phyloP scores from a whole-genome alignment of 2,113 vertebrate genomes.

The Bambusicola thoracicus region DNA sequence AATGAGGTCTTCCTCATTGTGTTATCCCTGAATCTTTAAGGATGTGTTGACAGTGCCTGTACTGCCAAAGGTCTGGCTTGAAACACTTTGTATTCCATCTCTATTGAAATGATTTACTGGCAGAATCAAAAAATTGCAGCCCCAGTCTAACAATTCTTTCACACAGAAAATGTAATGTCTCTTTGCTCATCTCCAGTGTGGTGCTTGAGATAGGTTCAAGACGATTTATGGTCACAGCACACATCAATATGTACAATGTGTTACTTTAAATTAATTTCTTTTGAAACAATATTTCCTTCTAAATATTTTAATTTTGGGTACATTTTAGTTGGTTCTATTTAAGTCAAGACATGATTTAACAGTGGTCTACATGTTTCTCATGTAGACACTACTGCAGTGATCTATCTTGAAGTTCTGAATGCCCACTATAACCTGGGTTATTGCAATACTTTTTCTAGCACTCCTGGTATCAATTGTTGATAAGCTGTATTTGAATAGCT shows the following conservation, averaged over 20 bases:
- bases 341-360: background rate
- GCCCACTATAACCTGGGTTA: background rate
- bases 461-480: background rate
- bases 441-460: background rate
- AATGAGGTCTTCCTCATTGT: too few species aligned
- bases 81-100: constrained; percentile 17
- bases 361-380: background rate
- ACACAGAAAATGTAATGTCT: constrained; percentile 25
- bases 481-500: background rate
- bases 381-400: background rate
- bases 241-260: background rate
- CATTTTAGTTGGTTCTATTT: background rate
- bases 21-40: background rate
- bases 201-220: constrained; percentile 18
- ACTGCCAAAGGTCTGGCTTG: background rate
- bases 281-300: background rate
- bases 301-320: constrained; percentile 19
- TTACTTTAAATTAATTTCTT: constrained; percentile 28
- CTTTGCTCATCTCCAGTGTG: background rate
- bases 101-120: constrained; percentile 50
- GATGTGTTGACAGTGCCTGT: background rate
- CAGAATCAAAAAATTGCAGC: constrained; percentile 35
- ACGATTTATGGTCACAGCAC: constrained; percentile 3
- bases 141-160: constrained; percentile 50
- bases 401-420: background rate